Percentiles rank a stretch among this genome's conserved stretches.
These are phyloP conservation scores for Rhinella marina DNA, from an alignment of 2,797 vertebrate species.

Conservation along the genomic window DNA sequence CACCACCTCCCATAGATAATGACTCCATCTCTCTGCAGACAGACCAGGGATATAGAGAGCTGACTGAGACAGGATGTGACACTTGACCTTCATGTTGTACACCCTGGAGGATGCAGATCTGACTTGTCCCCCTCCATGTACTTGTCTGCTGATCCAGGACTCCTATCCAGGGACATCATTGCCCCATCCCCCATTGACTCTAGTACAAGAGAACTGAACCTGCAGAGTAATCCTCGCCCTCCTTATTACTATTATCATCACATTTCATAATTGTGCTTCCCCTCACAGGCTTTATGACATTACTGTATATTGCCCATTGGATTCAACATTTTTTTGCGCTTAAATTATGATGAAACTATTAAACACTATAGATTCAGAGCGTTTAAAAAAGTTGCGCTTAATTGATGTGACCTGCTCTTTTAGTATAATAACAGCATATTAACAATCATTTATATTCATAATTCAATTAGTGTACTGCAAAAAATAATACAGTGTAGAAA, in stretches of 20 bases:
- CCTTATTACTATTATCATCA: not conserved
- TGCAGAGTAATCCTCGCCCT: not conserved
- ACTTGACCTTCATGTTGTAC: conserved; percentile 69
- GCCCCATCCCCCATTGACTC: conserved; percentile 41
- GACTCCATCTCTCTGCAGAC: conserved; percentile 69
- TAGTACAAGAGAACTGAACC: conserved; percentile 14
- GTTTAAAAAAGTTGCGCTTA: not conserved
- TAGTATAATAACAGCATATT: not conserved
- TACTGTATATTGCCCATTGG: not conserved
- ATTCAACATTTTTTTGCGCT: not conserved
- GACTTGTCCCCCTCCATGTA: conserved; percentile 57
- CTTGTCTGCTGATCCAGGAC: conserved; percentile 45
- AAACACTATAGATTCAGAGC: not conserved
- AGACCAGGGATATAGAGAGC: conserved; percentile 67
- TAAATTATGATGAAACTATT: not conserved
- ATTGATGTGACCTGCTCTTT: not conserved
- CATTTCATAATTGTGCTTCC: not conserved
- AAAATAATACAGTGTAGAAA: not conserved
- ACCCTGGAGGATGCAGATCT: conserved; percentile 62
- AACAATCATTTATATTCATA: not conserved
- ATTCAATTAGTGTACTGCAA: not conserved
- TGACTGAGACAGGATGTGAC: conserved; percentile 72
- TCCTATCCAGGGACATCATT: conserved; percentile 47
- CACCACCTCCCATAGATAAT: conserved; percentile 61
- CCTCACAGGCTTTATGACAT: not conserved